Base-by-base conservation (phyloP, 2,113 vertebrate species). In the Apteryx mantelli region DNA sequence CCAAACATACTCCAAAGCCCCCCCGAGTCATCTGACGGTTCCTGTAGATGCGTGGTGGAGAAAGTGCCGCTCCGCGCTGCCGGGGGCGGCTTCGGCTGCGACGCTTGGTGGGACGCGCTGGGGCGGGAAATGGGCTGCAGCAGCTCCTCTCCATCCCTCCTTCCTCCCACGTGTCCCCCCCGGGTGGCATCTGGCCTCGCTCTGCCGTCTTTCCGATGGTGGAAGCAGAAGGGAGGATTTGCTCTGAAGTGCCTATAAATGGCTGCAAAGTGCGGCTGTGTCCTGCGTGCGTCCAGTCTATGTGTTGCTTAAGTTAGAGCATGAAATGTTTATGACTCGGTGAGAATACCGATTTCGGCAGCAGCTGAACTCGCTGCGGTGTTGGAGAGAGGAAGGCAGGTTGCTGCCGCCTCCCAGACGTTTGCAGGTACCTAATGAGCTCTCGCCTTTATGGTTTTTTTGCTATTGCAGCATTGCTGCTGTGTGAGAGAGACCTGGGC, bases 201-300 rank as follows among this genome's bases (percentile, higher is more conserved):
- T 81, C 56, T 13, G 56, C 13, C 0, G 0, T 4, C 21, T 30
- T 55, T 7, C 12, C 18, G 1, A 48, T 4, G 5, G 65, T 55
- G 5, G 3, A 13, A 55, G 5, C n/a, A 21, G n/a, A 14, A 11
- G 60, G 82, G 38, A 7, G 3, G 0, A 1, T 58, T 58, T 26
- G 61, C 48, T 28, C 55, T 58, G 30, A 58, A 30, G 30, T 30
- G 30, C 30, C 22, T 58, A 16, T 58, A 58, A 58, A 58, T 14
- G 17, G 16, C 30, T 25, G 46, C 2, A 2, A 18, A 50, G 69
- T 28, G 58, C 17, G 17, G 70, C 53, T 21, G 46, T 36, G 42
- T 44, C 25, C 53, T 34, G 7, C 14, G 13, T 1, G 1, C 15
- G 7, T 16, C 42, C 38, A 11, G 16, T 2, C 71, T 34, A 1